phyloP scores from a whole-genome alignment of 2,797 vertebrate species.

The Erpetoichthys calabaricus region DNA sequence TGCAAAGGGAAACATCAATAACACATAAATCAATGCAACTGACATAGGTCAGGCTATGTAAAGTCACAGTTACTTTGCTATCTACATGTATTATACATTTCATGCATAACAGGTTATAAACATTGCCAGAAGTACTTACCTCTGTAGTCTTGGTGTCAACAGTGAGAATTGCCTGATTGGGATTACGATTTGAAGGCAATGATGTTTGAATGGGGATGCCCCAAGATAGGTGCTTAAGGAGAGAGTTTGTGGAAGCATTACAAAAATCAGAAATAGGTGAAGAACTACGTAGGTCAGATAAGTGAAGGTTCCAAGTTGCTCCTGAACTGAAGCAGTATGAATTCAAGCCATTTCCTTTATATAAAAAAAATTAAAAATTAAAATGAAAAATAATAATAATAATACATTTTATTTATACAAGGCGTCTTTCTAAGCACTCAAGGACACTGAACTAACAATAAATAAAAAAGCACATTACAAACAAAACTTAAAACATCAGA shows the following conservation, averaged over 20 bases:
- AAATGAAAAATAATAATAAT: neutral
- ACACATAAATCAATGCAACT: no score
- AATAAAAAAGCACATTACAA: no score
- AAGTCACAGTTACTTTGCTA: no score
- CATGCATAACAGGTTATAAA: no score
- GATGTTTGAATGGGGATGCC: slow-evolving; percentile 30
- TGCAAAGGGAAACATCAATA: no score
- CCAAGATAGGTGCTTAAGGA: slow-evolving; percentile 34
- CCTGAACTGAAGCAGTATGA: slow-evolving; percentile 42
- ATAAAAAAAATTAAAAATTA: slow-evolving; percentile 3
- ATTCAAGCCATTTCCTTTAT: slow-evolving; percentile 48
- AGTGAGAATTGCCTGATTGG: slow-evolving; percentile 62
- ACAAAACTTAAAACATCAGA: neutral
- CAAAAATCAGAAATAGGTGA: slow-evolving; percentile 21
- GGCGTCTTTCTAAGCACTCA: neutral
- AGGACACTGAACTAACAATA: no score
- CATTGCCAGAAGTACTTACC: slow-evolving; percentile 39
- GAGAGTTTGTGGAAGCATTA: slow-evolving; percentile 39
- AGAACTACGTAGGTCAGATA: slow-evolving; percentile 23
- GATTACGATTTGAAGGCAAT: slow-evolving; percentile 34
- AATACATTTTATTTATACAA: neutral
- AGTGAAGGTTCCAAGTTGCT: slow-evolving; percentile 42
- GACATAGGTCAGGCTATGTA: no score
- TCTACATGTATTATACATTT: no score
- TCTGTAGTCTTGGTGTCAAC: slow-evolving; percentile 58